Percentiles rank a stretch among this genome's conserved stretches.
These are phyloP conservation scores for Cactoblastis cactorum DNA, from an alignment of 2,888 invertebrate species.

Conservation along the genomic window DNA sequence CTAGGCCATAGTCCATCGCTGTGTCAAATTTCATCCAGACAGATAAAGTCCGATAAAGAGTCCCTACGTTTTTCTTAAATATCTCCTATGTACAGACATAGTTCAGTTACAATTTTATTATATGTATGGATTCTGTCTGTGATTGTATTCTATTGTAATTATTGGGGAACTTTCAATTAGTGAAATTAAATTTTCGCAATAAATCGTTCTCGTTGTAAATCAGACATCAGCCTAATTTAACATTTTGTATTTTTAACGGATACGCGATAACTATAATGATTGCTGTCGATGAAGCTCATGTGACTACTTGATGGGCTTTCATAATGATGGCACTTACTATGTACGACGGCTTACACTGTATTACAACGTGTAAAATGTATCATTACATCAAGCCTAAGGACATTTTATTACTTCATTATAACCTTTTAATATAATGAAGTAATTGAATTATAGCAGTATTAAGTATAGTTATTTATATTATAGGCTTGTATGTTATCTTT, in stretches of 20 bases:
- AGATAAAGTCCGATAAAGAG: no score
- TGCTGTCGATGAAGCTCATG: conserved; percentile 30
- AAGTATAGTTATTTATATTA: neutral
- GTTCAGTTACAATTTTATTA: no score
- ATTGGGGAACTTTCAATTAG: no score
- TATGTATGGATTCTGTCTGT: no score
- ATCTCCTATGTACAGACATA: no score
- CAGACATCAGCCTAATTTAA: neutral
- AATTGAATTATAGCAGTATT: conserved; percentile 8
- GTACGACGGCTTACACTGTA: conserved; percentile 17
- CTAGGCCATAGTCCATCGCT: no score
- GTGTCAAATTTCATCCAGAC: no score
- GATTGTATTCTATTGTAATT: no score
- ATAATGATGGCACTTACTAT: conserved; percentile 22
- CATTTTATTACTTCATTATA: conserved; percentile 11
- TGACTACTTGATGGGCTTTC: conserved; percentile 21
- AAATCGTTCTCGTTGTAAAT: neutral
- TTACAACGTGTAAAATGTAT: conserved; percentile 20
- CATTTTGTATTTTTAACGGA: conserved; percentile 40
- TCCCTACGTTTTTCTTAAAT: no score
- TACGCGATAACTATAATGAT: conserved; percentile 35
- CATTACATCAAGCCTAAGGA: conserved; percentile 7
- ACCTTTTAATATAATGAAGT: conserved; percentile 9
- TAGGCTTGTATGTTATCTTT: conserved; percentile 3
- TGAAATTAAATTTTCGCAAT: no score